Percentiles rank a stretch among this genome's conserved stretches.
phyloP scores from a whole-genome alignment of 1,140 invertebrate species.

The Dinoponera quadriceps region DNA sequence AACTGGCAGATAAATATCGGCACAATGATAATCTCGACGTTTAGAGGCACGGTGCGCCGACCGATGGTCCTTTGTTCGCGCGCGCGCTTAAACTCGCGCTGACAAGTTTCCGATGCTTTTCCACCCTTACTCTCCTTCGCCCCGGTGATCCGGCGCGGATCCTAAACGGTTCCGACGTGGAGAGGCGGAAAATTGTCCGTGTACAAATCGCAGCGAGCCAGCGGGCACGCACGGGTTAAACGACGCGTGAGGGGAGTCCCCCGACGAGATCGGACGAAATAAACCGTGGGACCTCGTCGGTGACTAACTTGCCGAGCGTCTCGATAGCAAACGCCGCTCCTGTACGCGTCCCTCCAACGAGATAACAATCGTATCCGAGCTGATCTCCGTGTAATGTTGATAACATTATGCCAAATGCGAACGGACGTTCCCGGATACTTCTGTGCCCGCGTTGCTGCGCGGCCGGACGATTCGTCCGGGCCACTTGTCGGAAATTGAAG shows the following conservation, averaged over 20 bases:
- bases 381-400: slow-evolving; percentile 45
- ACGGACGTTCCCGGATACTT: background rate
- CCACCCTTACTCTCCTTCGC: slow-evolving; percentile 32
- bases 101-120: slow-evolving; percentile 72
- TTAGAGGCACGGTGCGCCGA: slow-evolving; percentile 59
- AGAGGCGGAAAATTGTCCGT: slow-evolving; percentile 78
- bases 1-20: slow-evolving; percentile 82
- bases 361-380: slow-evolving; percentile 21
- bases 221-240: slow-evolving; percentile 53
- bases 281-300: slow-evolving; percentile 42
- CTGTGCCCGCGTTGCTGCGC: no score
- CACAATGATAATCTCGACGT: slow-evolving; percentile 79
- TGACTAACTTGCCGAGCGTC: slow-evolving; percentile 15
- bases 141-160: slow-evolving; percentile 29
- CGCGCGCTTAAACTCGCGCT: slow-evolving; percentile 63
- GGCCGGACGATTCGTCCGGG: no score
- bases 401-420: slow-evolving; percentile 37
- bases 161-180: slow-evolving; percentile 74
- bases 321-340: slow-evolving; percentile 6
- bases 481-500: no score
- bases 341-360: background rate
- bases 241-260: slow-evolving; percentile 53
- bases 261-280: slow-evolving; percentile 34
- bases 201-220: slow-evolving; percentile 60
- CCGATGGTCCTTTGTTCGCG: slow-evolving; percentile 67